Base-by-base conservation (phyloP, 2,113 vertebrate genomes). In the Struthio camelus region DNA sequence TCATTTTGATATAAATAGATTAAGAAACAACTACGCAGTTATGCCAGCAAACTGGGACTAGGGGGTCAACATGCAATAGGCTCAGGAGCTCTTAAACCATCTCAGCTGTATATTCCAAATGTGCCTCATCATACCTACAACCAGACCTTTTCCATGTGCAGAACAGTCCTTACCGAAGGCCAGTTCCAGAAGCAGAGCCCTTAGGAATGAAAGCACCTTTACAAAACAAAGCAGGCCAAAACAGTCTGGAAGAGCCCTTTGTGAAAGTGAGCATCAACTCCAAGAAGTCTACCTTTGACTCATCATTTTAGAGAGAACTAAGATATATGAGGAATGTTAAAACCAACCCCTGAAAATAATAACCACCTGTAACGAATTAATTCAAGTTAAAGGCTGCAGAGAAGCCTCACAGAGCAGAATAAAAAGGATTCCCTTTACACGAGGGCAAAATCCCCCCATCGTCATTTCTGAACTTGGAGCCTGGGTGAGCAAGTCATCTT, bases 111-210 rank as follows among this genome's bases (percentile, higher is more conserved):
- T 6, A 14, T 30, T 28, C 9, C 12, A 28, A 36, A 36, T 8
- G 6, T 9, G 22, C 30, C 25, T 70, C 8, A 1, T 22, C 11
- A n/a, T 14, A 25, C 24, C 53, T 42, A 16, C 48, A 5, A 11
- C 0, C 2, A 1, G 11, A 2, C 13, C 3, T 7, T 3, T 3
- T 8, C 4, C 3, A 2, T 36, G 58, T 6, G 70, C 66, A 51
- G 36, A 66, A 46, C 9, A 2, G 4, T 2, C 36, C 23, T 58
- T 30, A 5, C n/a, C 16, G 4, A 18, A 10, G 17, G 32, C 24
- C 53, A 40, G 18, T 38, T 30, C 27, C 36, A 10, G 27, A 56
- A n/a, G n/a, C n/a, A 44, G 30, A 69, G 27, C n/a, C 27, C 48
- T 53, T 1, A 24, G 8, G 25, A 25, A 3, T 5, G 15, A 19